Base-by-base conservation (phyloP, 2,797 vertebrate genomes). In the Urophycis tenuis region DNA sequence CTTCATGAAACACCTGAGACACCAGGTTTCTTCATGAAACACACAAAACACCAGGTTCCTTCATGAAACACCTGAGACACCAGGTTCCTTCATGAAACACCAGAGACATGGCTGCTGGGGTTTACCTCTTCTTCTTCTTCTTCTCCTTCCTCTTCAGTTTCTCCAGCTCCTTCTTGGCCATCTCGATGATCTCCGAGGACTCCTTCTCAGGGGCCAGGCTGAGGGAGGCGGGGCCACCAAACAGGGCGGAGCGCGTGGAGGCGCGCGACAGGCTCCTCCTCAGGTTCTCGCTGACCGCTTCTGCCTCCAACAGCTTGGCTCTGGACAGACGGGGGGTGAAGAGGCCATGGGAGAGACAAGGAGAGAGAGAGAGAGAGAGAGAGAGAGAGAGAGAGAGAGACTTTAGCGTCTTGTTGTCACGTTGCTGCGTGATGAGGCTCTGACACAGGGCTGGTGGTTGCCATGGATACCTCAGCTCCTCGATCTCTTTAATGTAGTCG, bases 401-500 rank as follows among this genome's bases (percentile, higher is more conserved):
- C 2, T 5, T 4, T 19, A 17, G 19, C 3, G 53, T 25, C 53
- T n/a, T 9, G 53, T 60, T 60, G 60, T 64, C n/a, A 49, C 5
- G 41, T 49, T 49, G 41, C n/a, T 49, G 36, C 36, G 22, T 60
- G 49, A 9, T 1, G 49, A 60, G 49, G 49, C 36, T 39, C 3
- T 9, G 64, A 29, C n/a, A 25, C 53, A 0, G 22, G 60, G 2
- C 5, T 8, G 69, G 71, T 35, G 31, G 31, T 33, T 12, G 71
- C 32, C n/a, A 11, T 67, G 17, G 69, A 1, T 93, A 98, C 97
- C 97, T 94, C 84, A 99, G 95, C 85, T 98, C 96, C 92, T 99
- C 97, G 1, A 99, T 99, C 92, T 99, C 97, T 91, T 97, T 96
- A 86, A 99, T 99, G 85, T 99, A 99, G 89, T 96, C 97, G 87